Base-by-base conservation (phyloP, 37 sponge, comb jelly and placozoan species). In the Theonella swinhoei region DNA sequence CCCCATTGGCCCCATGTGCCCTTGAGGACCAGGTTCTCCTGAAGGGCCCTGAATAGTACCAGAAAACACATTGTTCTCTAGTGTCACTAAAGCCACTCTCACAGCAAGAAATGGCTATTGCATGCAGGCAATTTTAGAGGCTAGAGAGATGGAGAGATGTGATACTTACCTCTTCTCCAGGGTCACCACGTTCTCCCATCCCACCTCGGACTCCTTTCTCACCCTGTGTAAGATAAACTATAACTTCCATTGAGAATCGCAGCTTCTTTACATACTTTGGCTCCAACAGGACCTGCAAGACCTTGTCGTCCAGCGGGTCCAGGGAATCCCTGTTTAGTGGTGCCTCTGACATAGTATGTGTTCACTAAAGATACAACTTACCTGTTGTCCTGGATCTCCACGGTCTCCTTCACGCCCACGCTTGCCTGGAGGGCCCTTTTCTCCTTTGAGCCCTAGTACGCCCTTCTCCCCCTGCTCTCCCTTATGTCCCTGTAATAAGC, bases 301-400 rank as follows among this genome's bases (percentile, higher is more conserved):
- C 70, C 83, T 74, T 82, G 54, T 61, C 40, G 58, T 72, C 84
- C 84, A 43, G 28, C 35, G 33, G 33, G 37, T n/a, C 84, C 84
- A 2, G 26, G 41, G 0, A 3, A 29, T 54, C 84, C 84, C 40
- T 47, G 54, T 47, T n/a, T n/a, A 14, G 14, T 47, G 14, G 54
- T 47, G 54, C 54, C 54, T 14, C 54, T 7, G 54, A 14, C 11
- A 47, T 47, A 47, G 54, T 17, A 17, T 47, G n/a, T n/a, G n/a
- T n/a, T 17, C 54, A 47, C 14, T 14, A 47, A 14, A 47, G 54
- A 14, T 47, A 14, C 7, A 47, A 47, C 54, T 47, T 7, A 47
- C 54, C 54, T 22, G 39, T 19, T 31, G 2, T 43, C 84, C 84
- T 31, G 66, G 84, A 22, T n/a, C 66, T 62, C 78, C 80, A 11